Evolutionary conservation across 1,140 invertebrate genomes (phyloP).

Genomic region (Polypedilum vanderplanki): DNA sequence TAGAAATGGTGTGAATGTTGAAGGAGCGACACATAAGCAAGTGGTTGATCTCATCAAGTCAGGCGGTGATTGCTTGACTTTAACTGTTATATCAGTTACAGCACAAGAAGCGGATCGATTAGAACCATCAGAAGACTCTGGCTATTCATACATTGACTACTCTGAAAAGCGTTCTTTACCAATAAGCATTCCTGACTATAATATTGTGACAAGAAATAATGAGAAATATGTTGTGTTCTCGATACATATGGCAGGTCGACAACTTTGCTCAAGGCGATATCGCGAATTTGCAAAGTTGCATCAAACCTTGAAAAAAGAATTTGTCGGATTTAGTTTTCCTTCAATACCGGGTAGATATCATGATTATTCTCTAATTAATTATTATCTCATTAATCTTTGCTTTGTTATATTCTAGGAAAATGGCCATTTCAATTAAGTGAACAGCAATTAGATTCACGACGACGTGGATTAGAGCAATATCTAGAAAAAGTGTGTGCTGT

Average conservation of each 20-base stretch:
- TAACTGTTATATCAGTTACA: conserved; percentile 94
- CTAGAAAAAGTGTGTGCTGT: conserved; percentile 98
- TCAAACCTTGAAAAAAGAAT: conserved; percentile 88
- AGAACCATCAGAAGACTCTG: conserved; percentile 81
- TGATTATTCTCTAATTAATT: too few species aligned
- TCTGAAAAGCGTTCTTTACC: conserved; percentile 96
- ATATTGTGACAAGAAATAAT: conserved; percentile 65
- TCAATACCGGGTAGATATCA: conserved; percentile 74
- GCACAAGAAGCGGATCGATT: conserved; percentile 79
- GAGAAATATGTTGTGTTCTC: conserved; percentile 96
- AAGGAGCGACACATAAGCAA: conserved; percentile 97
- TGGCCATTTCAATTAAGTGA: conserved; percentile 96
- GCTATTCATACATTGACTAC: conserved; percentile 92
- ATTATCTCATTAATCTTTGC: too few species aligned
- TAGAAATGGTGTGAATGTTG: conserved; percentile 96
- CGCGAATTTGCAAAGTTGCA: conserved; percentile 91
- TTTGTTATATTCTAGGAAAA: conserved; percentile 53
- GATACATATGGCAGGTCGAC: conserved; percentile 97
- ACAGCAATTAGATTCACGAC: conserved; percentile 89
- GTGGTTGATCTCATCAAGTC: conserved; percentile 99
- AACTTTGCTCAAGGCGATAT: conserved; percentile 92
- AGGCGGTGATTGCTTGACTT: conserved; percentile 88
- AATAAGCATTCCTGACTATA: conserved; percentile 95
- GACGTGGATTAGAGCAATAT: conserved; percentile 93
- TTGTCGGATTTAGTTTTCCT: conserved; percentile 94